Base-by-base conservation (phyloP, 37 sponge, comb jelly and placozoan genomes). In the Hexactinellida sp. region DNA sequence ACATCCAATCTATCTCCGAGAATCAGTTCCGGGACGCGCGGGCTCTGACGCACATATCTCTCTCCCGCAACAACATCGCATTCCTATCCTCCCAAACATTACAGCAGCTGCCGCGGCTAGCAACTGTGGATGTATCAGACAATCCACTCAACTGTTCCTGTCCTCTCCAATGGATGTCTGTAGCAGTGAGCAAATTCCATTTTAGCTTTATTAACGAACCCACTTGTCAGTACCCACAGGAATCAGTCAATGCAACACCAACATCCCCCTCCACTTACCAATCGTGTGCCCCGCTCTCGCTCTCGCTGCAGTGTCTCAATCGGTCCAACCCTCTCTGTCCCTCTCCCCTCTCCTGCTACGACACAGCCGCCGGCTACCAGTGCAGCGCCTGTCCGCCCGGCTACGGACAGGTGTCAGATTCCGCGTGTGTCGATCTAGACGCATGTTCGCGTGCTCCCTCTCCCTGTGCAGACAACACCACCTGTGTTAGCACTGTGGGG, bases 81-180 rank as follows among this genome's bases (percentile, higher is more conserved):
- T 32, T 21, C 13, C 76, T 63, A 23, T n/a, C 25, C 30, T n/a
- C 3, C 5, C 76, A 25, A 63, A n/a, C 76, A 63, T 63, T 63
- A 3, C 76, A 63, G 13, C 76, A 63, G 34, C 34, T 63, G 25
- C 76, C 76, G 3, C 21, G 34, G 5, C 34, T 63, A 25, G 5
- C 76, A 25, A 25, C 32, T n/a, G 13, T 63, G 5, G 76, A 63
- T 63, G 21, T 63, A 28, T 63, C 76, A 63, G 76, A n/a, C 3
- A 63, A 63, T 63, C 76, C 76, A 7, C 30, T 63, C 76, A 63
- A 63, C 34, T 63, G 52, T 47, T 63, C 76, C 76, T 63, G 76
- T 63, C 19, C 76, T 25, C 76, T 63, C 28, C 76, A 63, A 63
- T 63, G 76, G 76, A 63, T 63, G 34, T 10, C 76, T 10, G 30